A percentile compares a stretch with the other conserved stretches of the same genome.
These are phyloP conservation scores for Eptatretus atami DNA, from an alignment of 2,797 vertebrate genomes.

Conservation along the genomic window DNA sequence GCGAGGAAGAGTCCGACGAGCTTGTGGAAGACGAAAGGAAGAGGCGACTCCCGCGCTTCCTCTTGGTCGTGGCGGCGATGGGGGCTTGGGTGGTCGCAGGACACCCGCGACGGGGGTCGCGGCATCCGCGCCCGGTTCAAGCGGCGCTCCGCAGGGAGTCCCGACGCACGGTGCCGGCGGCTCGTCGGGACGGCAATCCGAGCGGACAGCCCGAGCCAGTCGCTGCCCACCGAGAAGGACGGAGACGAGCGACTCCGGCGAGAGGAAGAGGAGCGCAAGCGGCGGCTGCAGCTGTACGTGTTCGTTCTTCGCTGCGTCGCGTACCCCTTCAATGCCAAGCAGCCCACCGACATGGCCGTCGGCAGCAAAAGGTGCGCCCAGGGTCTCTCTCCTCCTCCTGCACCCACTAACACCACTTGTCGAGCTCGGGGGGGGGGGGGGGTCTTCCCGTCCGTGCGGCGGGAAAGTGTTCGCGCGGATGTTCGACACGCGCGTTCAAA, in stretches of 20 bases:
- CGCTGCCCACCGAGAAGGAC: conserved; percentile 74
- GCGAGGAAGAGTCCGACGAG: conserved; percentile 14
- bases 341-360: conserved; percentile 80
- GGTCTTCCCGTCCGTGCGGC: too few species aligned
- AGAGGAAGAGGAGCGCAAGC: conserved; percentile 14
- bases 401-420: too few species aligned
- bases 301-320: conserved; percentile 60
- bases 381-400: background rate
- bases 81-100: conserved; percentile 11
- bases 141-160: conserved; percentile 7
- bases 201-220: conserved; percentile 21
- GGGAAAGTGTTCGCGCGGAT: too few species aligned
- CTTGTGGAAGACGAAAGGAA: background rate
- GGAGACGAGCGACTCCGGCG: conserved; percentile 55
- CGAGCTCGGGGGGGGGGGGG: too few species aligned
- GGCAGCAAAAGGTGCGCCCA: conserved; percentile 67
- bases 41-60: background rate
- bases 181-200: background rate
- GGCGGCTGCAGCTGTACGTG: conserved; percentile 50
- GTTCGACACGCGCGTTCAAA: too few species aligned
- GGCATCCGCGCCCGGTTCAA: conserved; percentile 12
- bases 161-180: too few species aligned
- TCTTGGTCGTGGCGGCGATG: background rate
- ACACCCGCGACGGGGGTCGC: conserved; percentile 11
- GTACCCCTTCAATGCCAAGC: conserved; percentile 76